Evolutionary conservation across 2,113 vertebrate genomes (phyloP).

Genomic region (Ondatra zibethicus): DNA sequence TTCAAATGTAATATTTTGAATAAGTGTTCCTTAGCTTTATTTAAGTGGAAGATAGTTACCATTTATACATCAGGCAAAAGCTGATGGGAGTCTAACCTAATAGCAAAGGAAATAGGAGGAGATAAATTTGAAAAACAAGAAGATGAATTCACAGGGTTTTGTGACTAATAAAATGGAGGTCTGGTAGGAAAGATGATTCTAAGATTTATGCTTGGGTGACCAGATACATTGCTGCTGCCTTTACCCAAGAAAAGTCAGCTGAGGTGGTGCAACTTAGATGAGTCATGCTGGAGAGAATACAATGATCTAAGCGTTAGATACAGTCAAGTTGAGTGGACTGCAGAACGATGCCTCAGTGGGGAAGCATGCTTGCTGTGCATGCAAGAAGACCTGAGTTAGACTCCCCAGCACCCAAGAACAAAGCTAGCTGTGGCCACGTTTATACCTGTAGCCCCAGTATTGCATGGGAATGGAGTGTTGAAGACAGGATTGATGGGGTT

Average conservation of each 20-base stretch:
- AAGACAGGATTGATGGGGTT: background rate
- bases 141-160: conserved; percentile 51
- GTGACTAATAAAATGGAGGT: conserved; percentile 24
- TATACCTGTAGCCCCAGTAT: background rate
- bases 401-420: background rate
- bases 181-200: conserved; percentile 23
- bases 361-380: background rate
- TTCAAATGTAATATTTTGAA: background rate
- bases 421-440: background rate
- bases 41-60: conserved; percentile 43
- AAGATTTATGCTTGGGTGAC: conserved; percentile 8
- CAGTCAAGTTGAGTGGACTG: background rate
- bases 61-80: conserved; percentile 44
- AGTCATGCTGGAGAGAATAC: background rate
- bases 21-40: background rate
- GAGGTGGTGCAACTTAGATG: background rate
- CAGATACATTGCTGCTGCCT: background rate
- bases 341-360: background rate
- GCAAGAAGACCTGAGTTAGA: background rate
- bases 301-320: conserved; percentile 21
- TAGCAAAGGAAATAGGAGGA: conserved; percentile 27
- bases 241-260: conserved; percentile 18
- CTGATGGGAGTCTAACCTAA: background rate
- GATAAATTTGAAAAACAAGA: conserved; percentile 54
- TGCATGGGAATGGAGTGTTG: background rate